phyloP scores from a whole-genome alignment of 2,888 invertebrate species.

The Xylota sylvarum region DNA sequence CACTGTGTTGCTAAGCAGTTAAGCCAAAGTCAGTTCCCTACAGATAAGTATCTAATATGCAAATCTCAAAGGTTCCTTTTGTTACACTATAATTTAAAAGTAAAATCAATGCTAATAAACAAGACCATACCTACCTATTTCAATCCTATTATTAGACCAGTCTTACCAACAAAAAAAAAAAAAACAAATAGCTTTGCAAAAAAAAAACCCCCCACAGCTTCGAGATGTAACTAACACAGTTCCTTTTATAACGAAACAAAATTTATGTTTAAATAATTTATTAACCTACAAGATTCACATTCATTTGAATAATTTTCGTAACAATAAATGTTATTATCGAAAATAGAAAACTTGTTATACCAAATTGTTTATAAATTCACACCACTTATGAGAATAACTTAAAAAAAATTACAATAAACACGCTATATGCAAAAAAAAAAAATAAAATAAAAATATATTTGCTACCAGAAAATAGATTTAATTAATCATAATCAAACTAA shows the following conservation, averaged over 20 bases:
- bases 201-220: too few species aligned
- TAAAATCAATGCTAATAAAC: background rate
- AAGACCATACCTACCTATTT: background rate
- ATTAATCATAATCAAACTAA: constrained; percentile 38
- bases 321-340: background rate
- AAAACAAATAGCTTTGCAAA: too few species aligned
- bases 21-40: too few species aligned
- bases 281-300: background rate
- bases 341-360: background rate
- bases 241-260: background rate
- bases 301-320: constrained; percentile 5
- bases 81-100: background rate
- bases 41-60: too few species aligned
- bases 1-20: too few species aligned
- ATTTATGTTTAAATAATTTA: background rate
- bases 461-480: constrained; percentile 7
- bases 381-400: background rate
- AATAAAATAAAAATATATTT: background rate
- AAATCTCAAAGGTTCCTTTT: background rate
- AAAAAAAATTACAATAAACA: background rate
- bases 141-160: background rate
- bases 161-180: background rate
- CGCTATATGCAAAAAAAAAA: background rate
- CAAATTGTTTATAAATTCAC: background rate
- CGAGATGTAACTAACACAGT: background rate